Base-by-base conservation (phyloP, 2,797 vertebrate species). In the Taenioides sp. region DNA sequence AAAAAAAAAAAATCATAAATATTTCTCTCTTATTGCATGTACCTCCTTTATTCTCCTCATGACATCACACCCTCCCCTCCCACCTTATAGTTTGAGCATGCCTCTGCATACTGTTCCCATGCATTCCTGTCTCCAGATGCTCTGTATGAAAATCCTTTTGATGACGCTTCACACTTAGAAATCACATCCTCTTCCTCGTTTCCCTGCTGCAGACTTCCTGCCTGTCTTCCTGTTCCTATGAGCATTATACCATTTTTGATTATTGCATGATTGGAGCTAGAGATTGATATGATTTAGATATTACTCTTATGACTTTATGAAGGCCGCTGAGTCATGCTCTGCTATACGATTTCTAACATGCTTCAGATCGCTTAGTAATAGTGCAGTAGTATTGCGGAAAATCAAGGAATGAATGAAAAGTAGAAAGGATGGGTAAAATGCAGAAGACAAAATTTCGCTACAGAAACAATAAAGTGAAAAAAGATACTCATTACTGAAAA, bases 161-260 rank as follows among this genome's bases (percentile, higher is more conserved):
- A 72, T 62, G 60, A 80, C 7, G 17, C 78, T 75, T 69, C 50
- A 73, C 68, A 76, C 73, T 71, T 84, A 80, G 66, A 69, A 52
- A 55, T 71, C 59, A 59, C 80, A 88, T 86, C 86, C 82, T 75
- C 65, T 85, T 89, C 80, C 82, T 85, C 31, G 25, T 77, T 82
- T 65, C 81, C 85, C 85, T 89, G 85, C 88, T 90, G 86, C 81
- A 69, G 77, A 84, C 78, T 81, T 90, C 77, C 84, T 88, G 83
- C 61, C 70, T 49, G 22, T 73, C 75, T 80, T 87, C 73, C 79
- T 72, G 43, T 10, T 80, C 47, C 69, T 80, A 88, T 69, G 69
- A 60, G 59, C 66, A 25, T 55, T 6, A 23, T 57, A 31, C 55
- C 55, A 23, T 58, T 58, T 57, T 25, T 58, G 22, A 25, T 58